Percentiles rank a stretch among this genome's conserved stretches.
These are phyloP conservation scores for Thunnus thynnus DNA, from an alignment of 2,113 vertebrate genomes.

Conservation along the genomic window DNA sequence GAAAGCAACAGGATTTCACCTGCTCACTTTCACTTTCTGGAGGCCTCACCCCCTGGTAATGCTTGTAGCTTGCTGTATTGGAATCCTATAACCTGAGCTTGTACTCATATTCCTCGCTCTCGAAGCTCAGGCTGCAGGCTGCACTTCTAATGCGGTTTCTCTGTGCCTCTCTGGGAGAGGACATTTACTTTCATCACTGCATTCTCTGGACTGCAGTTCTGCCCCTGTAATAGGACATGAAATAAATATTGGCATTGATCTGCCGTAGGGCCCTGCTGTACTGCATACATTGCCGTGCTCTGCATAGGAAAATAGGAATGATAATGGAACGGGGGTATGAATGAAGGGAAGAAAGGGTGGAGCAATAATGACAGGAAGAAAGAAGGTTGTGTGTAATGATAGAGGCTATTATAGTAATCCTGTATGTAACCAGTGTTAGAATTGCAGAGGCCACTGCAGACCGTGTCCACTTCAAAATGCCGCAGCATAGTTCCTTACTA, in stretches of 20 bases:
- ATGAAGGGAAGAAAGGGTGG: conserved; percentile 5
- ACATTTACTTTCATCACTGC: conserved; percentile 55
- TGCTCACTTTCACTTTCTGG: conserved; percentile 26
- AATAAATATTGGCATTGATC: conserved; percentile 76
- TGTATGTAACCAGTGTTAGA: neutral
- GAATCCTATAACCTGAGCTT: conserved; percentile 65
- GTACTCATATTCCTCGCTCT: conserved; percentile 44
- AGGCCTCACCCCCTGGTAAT: conserved; percentile 60
- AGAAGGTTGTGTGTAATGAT: conserved; percentile 4
- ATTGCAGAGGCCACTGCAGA: neutral
- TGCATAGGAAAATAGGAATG: conserved; percentile 44
- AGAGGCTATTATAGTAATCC: neutral
- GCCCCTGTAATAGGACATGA: conserved; percentile 69
- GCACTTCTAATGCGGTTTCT: conserved; percentile 49
- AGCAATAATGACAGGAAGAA: conserved; percentile 11
- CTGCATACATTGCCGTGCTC: conserved; percentile 28
- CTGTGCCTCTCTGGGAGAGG: conserved; percentile 23
- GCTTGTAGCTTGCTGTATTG: conserved; percentile 57
- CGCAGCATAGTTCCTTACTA: neutral
- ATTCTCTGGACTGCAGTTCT: conserved; percentile 30
- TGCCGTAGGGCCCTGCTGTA: conserved; percentile 24
- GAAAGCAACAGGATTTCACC: conserved; percentile 52
- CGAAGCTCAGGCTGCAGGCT: conserved; percentile 52
- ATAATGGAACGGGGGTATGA: neutral
- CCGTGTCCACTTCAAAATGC: neutral